phyloP scores from a whole-genome alignment of 2,888 invertebrate species.

The Nematopogon swammerdamellus region DNA sequence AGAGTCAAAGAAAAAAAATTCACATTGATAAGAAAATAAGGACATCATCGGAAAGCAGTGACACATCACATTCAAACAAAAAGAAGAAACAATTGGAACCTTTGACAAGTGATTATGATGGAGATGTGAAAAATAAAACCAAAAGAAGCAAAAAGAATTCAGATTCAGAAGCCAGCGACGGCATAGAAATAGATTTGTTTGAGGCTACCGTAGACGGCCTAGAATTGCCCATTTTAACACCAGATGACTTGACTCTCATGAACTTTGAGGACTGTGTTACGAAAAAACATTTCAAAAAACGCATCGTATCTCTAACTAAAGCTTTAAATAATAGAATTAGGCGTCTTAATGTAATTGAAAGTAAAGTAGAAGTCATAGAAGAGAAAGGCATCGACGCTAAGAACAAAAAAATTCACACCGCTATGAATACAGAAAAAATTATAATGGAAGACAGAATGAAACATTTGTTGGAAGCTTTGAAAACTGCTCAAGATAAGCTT shows the following conservation, averaged over 20 bases:
- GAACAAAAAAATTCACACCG: constrained; percentile 35
- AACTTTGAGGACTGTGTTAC: constrained; percentile 31
- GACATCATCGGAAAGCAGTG: constrained; percentile 4
- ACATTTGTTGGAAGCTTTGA: constrained; percentile 23
- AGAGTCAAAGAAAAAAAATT: neutral
- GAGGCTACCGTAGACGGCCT: constrained; percentile 24
- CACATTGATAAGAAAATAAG: neutral
- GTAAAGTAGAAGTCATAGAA: constrained; percentile 32
- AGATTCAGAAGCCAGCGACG: constrained; percentile 30
- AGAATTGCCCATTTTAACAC: constrained; percentile 15
- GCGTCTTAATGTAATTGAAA: constrained; percentile 21
- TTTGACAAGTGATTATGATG: constrained; percentile 6
- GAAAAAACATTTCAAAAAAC: constrained; percentile 26
- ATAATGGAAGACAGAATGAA: constrained; percentile 22
- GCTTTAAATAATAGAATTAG: constrained; percentile 23
- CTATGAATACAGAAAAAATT: constrained; percentile 33
- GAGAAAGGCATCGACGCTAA: constrained; percentile 24
- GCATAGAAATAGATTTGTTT: constrained; percentile 30
- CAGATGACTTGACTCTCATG: constrained; percentile 26
- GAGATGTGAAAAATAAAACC: constrained; percentile 9
- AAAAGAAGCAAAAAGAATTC: constrained; percentile 3
- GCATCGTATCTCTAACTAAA: constrained; percentile 24
- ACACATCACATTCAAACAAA: neutral
- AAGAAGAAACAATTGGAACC: neutral
- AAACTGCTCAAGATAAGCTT: constrained; percentile 21